Evolutionary conservation across 1,140 invertebrate genomes (phyloP), one percentile per base, ranked within the genome.

Genomic region (Tetraneura akinire): DNA sequence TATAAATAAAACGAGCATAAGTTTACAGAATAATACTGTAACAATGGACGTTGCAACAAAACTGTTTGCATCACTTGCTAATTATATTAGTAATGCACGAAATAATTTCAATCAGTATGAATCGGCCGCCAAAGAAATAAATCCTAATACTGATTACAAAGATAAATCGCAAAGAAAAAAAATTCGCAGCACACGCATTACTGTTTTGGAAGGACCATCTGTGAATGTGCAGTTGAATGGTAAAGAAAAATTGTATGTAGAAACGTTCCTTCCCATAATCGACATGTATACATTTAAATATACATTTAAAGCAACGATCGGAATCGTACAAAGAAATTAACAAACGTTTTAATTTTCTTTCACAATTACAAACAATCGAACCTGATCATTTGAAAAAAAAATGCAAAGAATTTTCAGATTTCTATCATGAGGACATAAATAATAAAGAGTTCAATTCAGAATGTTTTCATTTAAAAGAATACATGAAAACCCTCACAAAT

Each of bases 351-450:
- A 42, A 42, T 68, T 68, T 68, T 68, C 23, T 68, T 21, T 21
- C 64, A 45, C 64, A 68, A 21, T 68, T 68, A 68, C 32, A 68
- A 68, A 68, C 37, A 42, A 68, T 68, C n/a, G 42, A 62, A 62
- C 57, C 57, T 47, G 64, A 68, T 68, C 37, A 68, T 42, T 68
- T 68, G 62, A 68, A 68, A 68, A 29, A 68, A 68, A 68, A 68
- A 68, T 68, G 64, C 64, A 47, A 68, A 45, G n/a, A 68, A 68
- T 68, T 68, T 18, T 18, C 62, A 66, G 62, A 66, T 37, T 66
- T 66, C 37, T 66, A 66, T 66, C 10, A 9, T 55, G 53, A 55
- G 21, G n/a, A 55, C 53, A 21, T 55, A 23, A 55, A 55, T n/a
- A 23, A 5, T 55, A 55, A 55, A 21, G 53, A 55, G 53, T 55